phyloP scores from a whole-genome alignment of 2,797 vertebrate species.

The Heterohyrax brucei region DNA sequence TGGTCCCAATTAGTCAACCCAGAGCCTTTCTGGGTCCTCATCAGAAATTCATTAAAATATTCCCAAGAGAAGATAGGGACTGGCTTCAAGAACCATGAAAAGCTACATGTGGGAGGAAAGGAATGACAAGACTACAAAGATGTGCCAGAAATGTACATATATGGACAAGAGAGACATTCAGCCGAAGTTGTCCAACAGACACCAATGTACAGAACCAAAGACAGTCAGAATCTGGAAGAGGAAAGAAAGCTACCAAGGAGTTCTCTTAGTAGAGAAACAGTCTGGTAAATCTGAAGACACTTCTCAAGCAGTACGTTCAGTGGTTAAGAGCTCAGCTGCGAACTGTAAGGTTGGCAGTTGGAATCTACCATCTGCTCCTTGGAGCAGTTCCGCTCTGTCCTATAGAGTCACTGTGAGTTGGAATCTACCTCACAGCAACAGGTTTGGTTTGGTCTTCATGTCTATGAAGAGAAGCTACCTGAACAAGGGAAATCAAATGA shows the following conservation, averaged over 20 bases:
- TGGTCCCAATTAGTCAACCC: not conserved
- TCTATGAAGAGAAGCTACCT: not conserved
- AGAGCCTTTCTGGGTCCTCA: not conserved
- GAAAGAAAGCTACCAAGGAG: not conserved
- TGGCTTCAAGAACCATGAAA: not conserved
- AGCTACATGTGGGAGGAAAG: not conserved
- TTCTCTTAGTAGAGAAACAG: fast-evolving
- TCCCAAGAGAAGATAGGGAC: not conserved
- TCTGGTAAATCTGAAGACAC: not conserved
- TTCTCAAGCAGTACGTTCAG: no score
- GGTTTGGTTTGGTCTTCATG: no score
- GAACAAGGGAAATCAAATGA: not conserved
- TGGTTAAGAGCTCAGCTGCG: no score
- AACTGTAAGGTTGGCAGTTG: no score
- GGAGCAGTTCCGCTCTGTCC: no score
- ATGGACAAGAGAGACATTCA: fast-evolving
- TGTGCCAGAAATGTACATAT: fast-evolving
- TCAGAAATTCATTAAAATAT: not conserved
- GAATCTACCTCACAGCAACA: no score
- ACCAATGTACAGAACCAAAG: not conserved
- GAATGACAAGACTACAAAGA: not conserved
- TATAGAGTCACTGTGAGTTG: no score
- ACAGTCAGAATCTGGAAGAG: not conserved
- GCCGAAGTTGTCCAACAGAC: no score
- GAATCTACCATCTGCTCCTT: no score